A percentile compares a stretch with the other conserved stretches of the same genome.
phyloP scores from a whole-genome alignment of 1,140 invertebrate genomes.

The Acyrthosiphon pisum region DNA sequence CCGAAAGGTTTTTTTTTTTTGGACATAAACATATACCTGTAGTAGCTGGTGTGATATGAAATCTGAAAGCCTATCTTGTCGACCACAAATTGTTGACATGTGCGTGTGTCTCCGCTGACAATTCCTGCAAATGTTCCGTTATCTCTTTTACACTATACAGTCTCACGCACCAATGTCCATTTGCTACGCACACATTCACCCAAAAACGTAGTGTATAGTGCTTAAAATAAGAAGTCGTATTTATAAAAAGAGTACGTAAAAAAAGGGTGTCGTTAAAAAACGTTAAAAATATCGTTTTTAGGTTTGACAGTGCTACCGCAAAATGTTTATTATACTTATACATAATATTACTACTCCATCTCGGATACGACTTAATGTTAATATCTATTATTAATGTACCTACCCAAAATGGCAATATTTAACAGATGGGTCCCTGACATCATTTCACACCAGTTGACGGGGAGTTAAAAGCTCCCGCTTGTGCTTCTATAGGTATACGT shows the following conservation, averaged over 20 bases:
- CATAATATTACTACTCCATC: background rate
- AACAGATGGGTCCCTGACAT: background rate
- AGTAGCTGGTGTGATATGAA: background rate
- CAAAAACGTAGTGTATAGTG: background rate
- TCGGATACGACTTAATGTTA: background rate
- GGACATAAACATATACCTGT: no score
- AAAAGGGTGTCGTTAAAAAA: background rate
- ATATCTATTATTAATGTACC: background rate
- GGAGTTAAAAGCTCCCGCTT: background rate
- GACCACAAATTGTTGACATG: background rate
- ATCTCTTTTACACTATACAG: background rate
- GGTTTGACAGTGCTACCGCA: background rate
- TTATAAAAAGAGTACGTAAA: background rate
- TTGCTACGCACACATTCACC: background rate
- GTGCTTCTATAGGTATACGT: background rate
- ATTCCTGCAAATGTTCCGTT: background rate
- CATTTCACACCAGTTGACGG: background rate
- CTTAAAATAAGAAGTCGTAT: background rate
- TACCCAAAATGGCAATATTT: background rate
- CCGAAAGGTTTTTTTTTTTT: background rate
- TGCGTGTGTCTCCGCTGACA: no score
- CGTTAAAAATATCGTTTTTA: background rate
- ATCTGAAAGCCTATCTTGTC: background rate
- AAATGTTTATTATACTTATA: background rate
- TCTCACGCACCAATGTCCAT: background rate